These are phyloP conservation scores for Podargus strigoides DNA, from an alignment of 2,797 vertebrate species.

Conservation along the genomic window DNA sequence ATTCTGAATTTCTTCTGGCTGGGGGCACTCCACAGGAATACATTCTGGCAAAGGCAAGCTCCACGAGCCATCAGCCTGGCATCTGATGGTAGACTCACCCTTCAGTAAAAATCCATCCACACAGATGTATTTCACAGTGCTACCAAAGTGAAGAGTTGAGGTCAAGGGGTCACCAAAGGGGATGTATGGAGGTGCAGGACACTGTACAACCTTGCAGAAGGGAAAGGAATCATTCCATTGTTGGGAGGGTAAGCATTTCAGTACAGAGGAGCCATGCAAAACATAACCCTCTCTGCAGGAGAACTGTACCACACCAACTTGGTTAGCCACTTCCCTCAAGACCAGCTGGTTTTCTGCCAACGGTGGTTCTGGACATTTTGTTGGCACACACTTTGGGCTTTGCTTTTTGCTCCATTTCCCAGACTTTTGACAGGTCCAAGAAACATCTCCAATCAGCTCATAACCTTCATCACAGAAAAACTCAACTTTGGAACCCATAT, in stretches of 20 bases:
- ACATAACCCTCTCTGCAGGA: constrained; percentile 90
- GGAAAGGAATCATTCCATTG: constrained; percentile 96
- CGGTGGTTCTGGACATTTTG: constrained; percentile 90
- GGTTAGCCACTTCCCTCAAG: constrained; percentile 79
- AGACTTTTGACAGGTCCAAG: constrained; percentile 91
- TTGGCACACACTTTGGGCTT: constrained; percentile 84
- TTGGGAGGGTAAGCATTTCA: constrained; percentile 86
- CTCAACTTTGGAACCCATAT: constrained; percentile 86
- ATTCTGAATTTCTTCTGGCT: constrained; percentile 87
- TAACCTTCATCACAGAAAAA: constrained; percentile 92
- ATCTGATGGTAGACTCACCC: constrained; percentile 76
- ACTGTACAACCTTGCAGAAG: constrained; percentile 85
- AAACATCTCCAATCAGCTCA: constrained; percentile 83
- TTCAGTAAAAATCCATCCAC: constrained; percentile 89
- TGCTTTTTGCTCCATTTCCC: constrained; percentile 87
- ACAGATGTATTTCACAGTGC: constrained; percentile 83
- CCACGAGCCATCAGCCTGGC: constrained; percentile 86
- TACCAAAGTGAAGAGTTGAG: constrained; percentile 78
- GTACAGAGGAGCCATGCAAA: constrained; percentile 81
- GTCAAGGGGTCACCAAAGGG: constrained; percentile 81
- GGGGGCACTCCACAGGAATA: constrained; percentile 90
- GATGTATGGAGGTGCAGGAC: constrained; percentile 83
- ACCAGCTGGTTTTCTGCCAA: constrained; percentile 89
- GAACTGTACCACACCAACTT: constrained; percentile 83
- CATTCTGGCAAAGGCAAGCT: constrained; percentile 88